Conservation (phyloP, 2,797 vertebrate genomes). For the Lepilemur septentrionalis region DNA sequence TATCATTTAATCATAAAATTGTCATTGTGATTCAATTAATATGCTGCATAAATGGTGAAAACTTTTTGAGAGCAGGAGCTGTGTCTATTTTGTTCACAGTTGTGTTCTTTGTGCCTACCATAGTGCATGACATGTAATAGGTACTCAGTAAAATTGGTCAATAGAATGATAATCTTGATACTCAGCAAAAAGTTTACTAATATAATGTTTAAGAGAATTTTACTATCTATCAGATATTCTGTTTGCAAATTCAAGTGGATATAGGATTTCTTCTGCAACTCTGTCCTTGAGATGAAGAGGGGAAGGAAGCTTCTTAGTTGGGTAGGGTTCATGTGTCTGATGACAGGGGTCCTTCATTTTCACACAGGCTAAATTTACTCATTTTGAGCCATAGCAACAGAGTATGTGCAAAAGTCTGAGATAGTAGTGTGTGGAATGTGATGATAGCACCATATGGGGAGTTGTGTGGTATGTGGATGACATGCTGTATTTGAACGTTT, state of each 20-base stretch:
- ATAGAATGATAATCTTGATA: background rate
- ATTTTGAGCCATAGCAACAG: slow-evolving; percentile 40
- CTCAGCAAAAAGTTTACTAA: background rate
- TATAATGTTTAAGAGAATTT: background rate
- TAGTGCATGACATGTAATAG: background rate
- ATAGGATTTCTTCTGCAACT: background rate
- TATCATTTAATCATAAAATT: background rate
- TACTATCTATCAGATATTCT: background rate
- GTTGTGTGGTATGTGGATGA: slow-evolving; percentile 20
- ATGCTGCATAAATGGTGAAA: background rate
- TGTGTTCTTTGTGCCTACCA: background rate
- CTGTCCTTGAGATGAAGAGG: background rate
- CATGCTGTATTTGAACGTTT: slow-evolving; percentile 42
- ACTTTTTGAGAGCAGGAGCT: background rate
- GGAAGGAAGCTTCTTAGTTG: background rate
- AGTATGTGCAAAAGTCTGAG: slow-evolving; percentile 58
- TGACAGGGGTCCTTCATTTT: slow-evolving; percentile 48
- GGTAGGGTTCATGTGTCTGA: background rate
- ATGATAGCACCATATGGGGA: slow-evolving; percentile 61
- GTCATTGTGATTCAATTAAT: background rate
- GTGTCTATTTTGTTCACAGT: background rate
- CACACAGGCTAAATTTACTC: slow-evolving; percentile 49
- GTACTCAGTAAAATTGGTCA: background rate
- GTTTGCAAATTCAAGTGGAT: background rate
- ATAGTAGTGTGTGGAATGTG: slow-evolving; percentile 37